Conservation (phyloP, 2,113 vertebrate species). For the Ptyas mucosa region DNA sequence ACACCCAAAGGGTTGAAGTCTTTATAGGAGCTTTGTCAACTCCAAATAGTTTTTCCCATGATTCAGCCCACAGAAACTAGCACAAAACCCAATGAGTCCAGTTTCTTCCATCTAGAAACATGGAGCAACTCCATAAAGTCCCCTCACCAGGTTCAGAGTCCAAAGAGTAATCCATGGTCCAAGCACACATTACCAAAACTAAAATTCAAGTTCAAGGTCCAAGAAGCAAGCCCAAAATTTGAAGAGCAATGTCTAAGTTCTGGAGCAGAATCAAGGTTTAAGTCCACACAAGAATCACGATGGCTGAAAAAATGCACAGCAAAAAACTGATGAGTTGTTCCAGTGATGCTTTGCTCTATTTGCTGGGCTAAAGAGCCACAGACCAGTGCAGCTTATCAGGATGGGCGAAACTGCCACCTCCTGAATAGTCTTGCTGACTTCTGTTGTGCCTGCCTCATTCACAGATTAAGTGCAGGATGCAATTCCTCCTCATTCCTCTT, state of each 20-base stretch:
- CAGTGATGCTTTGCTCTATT: not conserved
- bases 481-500: not conserved
- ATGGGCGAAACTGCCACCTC: not conserved
- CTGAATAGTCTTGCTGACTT: not conserved
- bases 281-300: not conserved
- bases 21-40: not conserved
- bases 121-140: not conserved
- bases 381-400: not conserved
- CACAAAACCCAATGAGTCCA: not conserved
- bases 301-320: not conserved
- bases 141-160: not conserved
- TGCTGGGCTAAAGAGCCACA: not conserved
- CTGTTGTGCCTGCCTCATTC: not conserved
- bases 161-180: not conserved
- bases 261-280: not conserved
- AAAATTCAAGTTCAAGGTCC: not conserved
- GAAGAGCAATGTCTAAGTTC: not conserved
- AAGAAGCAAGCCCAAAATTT: not conserved
- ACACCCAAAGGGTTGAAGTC: not conserved
- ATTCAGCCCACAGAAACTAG: not conserved
- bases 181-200: not conserved
- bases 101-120: not conserved
- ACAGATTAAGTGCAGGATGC: not conserved
- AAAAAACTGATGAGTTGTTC: not conserved
- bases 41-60: not conserved